Conservation (phyloP, 2,888 invertebrate genomes). For the Drosophila stalkeri region DNA sequence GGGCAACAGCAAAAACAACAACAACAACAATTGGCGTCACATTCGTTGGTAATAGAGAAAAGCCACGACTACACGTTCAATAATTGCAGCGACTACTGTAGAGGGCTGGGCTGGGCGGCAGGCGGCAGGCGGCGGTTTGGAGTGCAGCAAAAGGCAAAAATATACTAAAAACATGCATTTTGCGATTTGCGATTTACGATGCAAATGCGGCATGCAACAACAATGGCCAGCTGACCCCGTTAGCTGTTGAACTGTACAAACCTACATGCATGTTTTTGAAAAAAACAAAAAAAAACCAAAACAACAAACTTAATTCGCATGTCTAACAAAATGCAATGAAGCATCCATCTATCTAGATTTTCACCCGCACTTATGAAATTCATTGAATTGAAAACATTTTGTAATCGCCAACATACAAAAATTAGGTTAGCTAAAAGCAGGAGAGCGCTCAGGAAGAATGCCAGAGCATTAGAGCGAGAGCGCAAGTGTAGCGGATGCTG, state of each 20-base stretch:
- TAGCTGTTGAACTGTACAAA: slow-evolving; percentile 76
- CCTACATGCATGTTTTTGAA: slow-evolving; percentile 10
- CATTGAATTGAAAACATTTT: slow-evolving; percentile 58
- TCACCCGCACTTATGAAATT: slow-evolving; percentile 43
- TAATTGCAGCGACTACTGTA: slow-evolving; percentile 50
- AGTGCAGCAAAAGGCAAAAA: slow-evolving; percentile 44
- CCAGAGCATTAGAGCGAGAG: slow-evolving; percentile 11
- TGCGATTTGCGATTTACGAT: slow-evolving; percentile 52
- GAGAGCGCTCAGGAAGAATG: not conserved
- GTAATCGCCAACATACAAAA: slow-evolving; percentile 41
- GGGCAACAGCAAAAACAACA: slow-evolving; percentile 42
- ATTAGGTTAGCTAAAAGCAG: slow-evolving; percentile 12
- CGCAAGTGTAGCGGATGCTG: not conserved
- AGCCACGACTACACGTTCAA: slow-evolving; percentile 45
- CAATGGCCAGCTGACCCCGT: slow-evolving; percentile 74
- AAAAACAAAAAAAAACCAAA: not conserved
- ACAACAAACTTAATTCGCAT: slow-evolving; percentile 42
- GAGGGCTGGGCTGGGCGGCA: not conserved
- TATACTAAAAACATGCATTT: slow-evolving; percentile 61
- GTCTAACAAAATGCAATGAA: slow-evolving; percentile 45
- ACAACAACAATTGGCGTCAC: slow-evolving; percentile 40
- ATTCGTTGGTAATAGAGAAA: slow-evolving; percentile 54
- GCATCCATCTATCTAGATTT: slow-evolving; percentile 36
- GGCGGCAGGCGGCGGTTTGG: slow-evolving; percentile 3
- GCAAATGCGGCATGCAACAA: slow-evolving; percentile 70